phyloP scores from a whole-genome alignment of 2,888 invertebrate genomes.

The Orthonychiurus folsomi region DNA sequence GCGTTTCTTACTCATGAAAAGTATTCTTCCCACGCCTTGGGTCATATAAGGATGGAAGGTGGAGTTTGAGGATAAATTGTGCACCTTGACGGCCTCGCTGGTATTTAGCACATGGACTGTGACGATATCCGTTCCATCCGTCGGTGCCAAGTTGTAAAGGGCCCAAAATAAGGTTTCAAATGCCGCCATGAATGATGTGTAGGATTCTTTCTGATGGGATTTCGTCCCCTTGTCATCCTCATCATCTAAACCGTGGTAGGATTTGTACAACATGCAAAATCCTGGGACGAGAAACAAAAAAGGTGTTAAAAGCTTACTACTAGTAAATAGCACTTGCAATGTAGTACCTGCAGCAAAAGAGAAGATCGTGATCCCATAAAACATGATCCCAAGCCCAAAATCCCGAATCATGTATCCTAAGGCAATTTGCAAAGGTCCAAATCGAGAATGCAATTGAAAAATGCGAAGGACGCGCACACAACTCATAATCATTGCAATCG shows the following conservation, averaged over 20 bases:
- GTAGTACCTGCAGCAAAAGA: slow-evolving; percentile 54
- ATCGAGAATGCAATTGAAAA: slow-evolving; percentile 55
- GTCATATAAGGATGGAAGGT: too few relatives aligned
- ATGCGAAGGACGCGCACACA: slow-evolving; percentile 56
- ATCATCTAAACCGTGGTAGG: not conserved
- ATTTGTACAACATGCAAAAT: slow-evolving; percentile 9
- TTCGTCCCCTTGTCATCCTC: not conserved
- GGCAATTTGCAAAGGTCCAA: slow-evolving; percentile 54
- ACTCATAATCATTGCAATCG: slow-evolving; percentile 58
- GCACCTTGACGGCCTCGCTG: too few relatives aligned
- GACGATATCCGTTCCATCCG: not conserved
- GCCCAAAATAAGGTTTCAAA: slow-evolving; percentile 3
- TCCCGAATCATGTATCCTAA: slow-evolving; percentile 61
- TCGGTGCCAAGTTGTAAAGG: not conserved
- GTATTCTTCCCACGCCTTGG: too few relatives aligned
- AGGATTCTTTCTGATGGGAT: not conserved
- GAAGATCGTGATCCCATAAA: slow-evolving; percentile 51
- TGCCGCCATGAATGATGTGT: slow-evolving; percentile 1
- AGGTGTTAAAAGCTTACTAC: too few relatives aligned
- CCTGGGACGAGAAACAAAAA: not conserved
- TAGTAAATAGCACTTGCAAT: too few relatives aligned
- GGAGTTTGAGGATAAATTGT: too few relatives aligned
- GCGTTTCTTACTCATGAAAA: too few relatives aligned
- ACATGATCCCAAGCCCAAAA: slow-evolving; percentile 54
- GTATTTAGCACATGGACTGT: too few relatives aligned